Conservation (phyloP, 2,797 vertebrate genomes). For the Stomatorhinus walkeri region DNA sequence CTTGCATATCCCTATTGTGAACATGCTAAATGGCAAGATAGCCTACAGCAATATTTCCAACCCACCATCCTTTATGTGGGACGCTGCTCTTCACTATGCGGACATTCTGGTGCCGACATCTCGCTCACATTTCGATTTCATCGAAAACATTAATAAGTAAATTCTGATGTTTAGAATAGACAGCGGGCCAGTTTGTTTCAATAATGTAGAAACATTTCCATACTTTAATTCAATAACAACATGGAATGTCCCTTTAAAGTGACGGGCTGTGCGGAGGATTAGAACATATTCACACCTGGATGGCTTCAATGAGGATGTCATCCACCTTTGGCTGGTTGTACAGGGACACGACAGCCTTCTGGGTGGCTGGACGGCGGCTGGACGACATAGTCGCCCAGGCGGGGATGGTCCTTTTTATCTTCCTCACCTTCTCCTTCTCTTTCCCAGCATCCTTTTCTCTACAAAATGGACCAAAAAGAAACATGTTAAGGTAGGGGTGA, state of each 20-base stretch:
- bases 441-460: conserved; percentile 72
- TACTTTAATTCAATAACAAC: not conserved
- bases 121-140: not conserved
- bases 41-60: not conserved
- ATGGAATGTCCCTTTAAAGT: not conserved
- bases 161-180: not conserved
- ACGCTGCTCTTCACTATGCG: not conserved
- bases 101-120: not conserved
- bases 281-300: conserved; percentile 61
- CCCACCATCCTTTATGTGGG: not conserved
- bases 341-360: conserved; percentile 70
- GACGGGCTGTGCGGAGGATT: not conserved
- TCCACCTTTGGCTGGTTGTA: conserved; percentile 86
- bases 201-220: not conserved
- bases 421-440: conserved; percentile 79
- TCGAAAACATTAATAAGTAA: not conserved
- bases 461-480: conserved; percentile 27
- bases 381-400: conserved; percentile 87
- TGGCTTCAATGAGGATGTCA: conserved; percentile 87
- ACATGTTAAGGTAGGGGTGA: not conserved
- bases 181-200: not conserved
- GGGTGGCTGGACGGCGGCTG: conserved; percentile 78
- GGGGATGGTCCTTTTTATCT: conserved; percentile 91
- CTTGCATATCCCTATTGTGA: not conserved
- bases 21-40: not conserved